Conservation (phyloP, 2,888 invertebrate species). For the Ophonus ardosiacus region DNA sequence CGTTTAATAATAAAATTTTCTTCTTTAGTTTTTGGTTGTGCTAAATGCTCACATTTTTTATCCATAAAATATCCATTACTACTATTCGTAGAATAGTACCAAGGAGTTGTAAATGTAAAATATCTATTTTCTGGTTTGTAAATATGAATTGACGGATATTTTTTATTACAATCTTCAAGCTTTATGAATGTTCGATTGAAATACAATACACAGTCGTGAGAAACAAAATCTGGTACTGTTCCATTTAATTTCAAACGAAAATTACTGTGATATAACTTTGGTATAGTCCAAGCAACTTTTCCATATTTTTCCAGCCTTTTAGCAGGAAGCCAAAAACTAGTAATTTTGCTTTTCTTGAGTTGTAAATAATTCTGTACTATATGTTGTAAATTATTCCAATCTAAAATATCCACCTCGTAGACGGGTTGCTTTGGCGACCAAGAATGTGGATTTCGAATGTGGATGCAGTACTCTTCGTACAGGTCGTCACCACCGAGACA, state of each 20-base stretch:
- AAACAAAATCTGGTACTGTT: background rate
- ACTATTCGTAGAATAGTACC: background rate
- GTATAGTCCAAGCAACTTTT: slow-evolving; percentile 57
- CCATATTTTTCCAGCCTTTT: slow-evolving; percentile 65
- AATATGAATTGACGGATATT: background rate
- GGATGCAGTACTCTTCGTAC: slow-evolving; percentile 70
- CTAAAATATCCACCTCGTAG: background rate
- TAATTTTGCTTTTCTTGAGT: slow-evolving; percentile 56
- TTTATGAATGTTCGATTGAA: background rate
- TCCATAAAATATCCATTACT: slow-evolving; percentile 6
- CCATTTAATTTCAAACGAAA: background rate
- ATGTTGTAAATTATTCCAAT: slow-evolving; percentile 68
- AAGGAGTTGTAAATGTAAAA: background rate
- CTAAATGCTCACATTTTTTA: slow-evolving; percentile 63
- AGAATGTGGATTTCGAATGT: slow-evolving; percentile 69
- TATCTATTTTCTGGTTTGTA: slow-evolving; percentile 31
- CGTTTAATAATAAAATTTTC: slow-evolving; percentile 57
- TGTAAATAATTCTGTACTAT: slow-evolving; percentile 67
- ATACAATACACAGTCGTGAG: background rate
- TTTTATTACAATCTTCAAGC: background rate
- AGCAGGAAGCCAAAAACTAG: slow-evolving; percentile 69
- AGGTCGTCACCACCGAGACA: slow-evolving; percentile 67
- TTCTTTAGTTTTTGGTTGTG: slow-evolving; percentile 58
- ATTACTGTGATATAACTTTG: slow-evolving; percentile 13
- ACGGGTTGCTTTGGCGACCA: slow-evolving; percentile 65